phyloP scores from a whole-genome alignment of 2,888 invertebrate genomes.

The Pseudolycoriella hygida region DNA sequence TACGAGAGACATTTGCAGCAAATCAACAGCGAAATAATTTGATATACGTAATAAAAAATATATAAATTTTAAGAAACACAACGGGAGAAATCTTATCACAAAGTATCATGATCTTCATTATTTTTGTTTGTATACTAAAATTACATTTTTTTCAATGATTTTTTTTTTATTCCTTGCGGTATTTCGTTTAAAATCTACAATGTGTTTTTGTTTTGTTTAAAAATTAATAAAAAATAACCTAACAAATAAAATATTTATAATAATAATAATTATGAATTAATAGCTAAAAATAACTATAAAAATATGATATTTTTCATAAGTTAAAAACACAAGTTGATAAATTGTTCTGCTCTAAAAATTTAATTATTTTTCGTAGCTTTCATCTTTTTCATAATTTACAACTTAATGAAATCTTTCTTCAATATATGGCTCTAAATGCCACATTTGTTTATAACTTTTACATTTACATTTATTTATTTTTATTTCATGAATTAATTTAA shows the following conservation, averaged over 20 bases:
- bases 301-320: not conserved
- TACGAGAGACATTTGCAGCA: too few relatives aligned
- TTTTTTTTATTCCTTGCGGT: not conserved
- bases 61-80: too few relatives aligned
- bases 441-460: too few relatives aligned
- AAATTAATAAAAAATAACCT: slow-evolving; percentile 4
- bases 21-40: too few relatives aligned
- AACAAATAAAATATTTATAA: slow-evolving; percentile 1
- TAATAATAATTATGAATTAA: slow-evolving; percentile 1
- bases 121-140: not conserved
- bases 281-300: not conserved
- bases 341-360: not conserved
- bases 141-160: not conserved
- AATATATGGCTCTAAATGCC: too few relatives aligned
- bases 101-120: too few relatives aligned
- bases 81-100: too few relatives aligned
- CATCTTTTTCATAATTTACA: not conserved
- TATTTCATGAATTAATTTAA: too few relatives aligned
- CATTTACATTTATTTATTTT: too few relatives aligned
- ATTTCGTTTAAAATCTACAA: not conserved
- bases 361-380: not conserved
- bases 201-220: not conserved
- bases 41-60: too few relatives aligned
- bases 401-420: too few relatives aligned
- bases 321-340: not conserved